Percentiles rank a stretch among this genome's conserved stretches.
These are phyloP conservation scores for Pilophorus perplexus DNA, from an alignment of 2,888 invertebrate genomes.

Conservation along the genomic window DNA sequence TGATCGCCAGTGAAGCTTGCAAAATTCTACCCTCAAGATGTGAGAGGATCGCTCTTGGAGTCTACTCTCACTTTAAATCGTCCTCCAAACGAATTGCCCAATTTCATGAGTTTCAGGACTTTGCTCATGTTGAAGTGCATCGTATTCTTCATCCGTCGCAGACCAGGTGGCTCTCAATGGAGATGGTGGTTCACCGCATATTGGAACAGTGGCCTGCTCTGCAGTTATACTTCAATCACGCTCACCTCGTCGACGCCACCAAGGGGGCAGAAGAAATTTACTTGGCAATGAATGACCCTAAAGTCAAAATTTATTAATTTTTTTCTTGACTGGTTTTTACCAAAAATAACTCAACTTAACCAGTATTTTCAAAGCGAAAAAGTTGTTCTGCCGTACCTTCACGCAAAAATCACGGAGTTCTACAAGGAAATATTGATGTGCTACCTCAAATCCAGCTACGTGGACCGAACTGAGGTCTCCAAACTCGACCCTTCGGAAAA, in stretches of 20 bases:
- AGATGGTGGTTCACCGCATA: conserved; percentile 32
- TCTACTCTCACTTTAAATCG: not conserved
- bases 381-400: not conserved
- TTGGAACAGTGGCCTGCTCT: conserved; percentile 45
- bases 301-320: not conserved
- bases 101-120: conserved; percentile 48
- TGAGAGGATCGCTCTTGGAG: not conserved
- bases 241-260: too few species aligned
- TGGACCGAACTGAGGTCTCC: not conserved
- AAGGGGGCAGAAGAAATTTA: not conserved
- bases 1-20: conserved; percentile 14
- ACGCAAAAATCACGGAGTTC: not conserved
- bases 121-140: conserved; percentile 46
- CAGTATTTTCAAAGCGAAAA: not conserved
- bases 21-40: conserved; percentile 47
- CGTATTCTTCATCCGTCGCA: conserved; percentile 49
- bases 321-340: not conserved
- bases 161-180: conserved; percentile 49
- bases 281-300: not conserved
- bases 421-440: conserved; percentile 1
- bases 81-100: conserved; percentile 11
- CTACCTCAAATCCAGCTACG: too few species aligned
- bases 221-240: not conserved
- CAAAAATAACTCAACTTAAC: not conserved
- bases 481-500: not conserved